Conservation (phyloP, 2,888 invertebrate species). For the Lithophane leautieri region DNA sequence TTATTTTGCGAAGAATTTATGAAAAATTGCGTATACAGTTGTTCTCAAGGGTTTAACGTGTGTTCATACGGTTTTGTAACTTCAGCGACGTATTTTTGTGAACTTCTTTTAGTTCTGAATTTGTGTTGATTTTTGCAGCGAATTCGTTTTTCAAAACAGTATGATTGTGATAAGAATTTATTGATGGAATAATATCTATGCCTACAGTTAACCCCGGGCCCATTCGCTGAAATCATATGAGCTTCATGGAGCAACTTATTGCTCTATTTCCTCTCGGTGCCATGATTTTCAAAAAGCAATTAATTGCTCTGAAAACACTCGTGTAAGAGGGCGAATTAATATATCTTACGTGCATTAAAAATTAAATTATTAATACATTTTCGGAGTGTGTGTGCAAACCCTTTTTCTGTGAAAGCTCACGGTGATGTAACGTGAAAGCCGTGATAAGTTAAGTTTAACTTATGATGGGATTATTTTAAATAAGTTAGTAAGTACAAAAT, state of each 20-base stretch:
- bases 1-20: background rate
- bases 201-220: too few species aligned
- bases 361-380: constrained; percentile 6
- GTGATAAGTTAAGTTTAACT: background rate
- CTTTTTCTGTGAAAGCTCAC: constrained; percentile 15
- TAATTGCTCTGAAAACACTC: background rate
- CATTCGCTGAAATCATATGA: background rate
- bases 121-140: background rate
- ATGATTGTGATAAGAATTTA: background rate
- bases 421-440: background rate
- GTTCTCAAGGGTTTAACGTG: constrained; percentile 15
- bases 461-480: background rate
- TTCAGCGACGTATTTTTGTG: background rate
- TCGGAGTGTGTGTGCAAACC: background rate
- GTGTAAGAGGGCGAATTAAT: background rate
- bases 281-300: background rate
- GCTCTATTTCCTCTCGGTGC: background rate
- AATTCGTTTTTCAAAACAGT: background rate
- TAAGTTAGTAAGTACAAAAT: background rate
- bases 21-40: background rate
- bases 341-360: constrained; percentile 10
- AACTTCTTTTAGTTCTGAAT: background rate
- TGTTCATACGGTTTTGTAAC: background rate
- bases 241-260: background rate
- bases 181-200: background rate